Percentiles rank a stretch among this genome's conserved stretches.
Evolutionary conservation across 2,888 invertebrate genomes (phyloP).

Genomic region (Heliconius aoede): DNA sequence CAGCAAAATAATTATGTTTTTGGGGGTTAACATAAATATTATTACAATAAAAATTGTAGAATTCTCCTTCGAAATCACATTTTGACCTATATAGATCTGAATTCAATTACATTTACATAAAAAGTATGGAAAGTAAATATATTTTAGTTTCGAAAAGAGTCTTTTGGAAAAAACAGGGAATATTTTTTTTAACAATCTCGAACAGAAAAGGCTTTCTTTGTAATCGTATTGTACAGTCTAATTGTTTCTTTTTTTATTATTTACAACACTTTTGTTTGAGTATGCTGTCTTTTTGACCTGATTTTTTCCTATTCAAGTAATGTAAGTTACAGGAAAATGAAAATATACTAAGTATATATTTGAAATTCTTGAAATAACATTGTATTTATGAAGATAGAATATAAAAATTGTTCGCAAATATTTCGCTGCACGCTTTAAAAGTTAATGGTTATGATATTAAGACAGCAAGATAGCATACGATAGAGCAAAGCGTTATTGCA

Average conservation of each 20-base stretch:
- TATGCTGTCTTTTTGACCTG: not conserved
- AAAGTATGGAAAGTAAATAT: not conserved
- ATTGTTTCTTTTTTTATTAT: not conserved
- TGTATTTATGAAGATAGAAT: not conserved
- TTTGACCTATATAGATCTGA: not conserved
- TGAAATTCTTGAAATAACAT: not conserved
- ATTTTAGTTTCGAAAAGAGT: not conserved
- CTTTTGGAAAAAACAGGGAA: not conserved
- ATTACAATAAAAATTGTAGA: not conserved
- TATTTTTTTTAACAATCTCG: not conserved
- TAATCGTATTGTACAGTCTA: conserved; percentile 1
- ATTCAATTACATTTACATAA: not conserved
- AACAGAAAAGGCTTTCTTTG: not conserved
- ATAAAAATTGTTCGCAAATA: not conserved
- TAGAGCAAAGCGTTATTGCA: not conserved
- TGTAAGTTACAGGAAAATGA: not conserved
- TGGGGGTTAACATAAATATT: not conserved
- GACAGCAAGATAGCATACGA: not conserved
- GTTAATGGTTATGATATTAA: not conserved
- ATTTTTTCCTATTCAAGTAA: not conserved
- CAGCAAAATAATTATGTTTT: not conserved
- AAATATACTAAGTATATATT: not conserved
- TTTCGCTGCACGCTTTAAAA: conserved; percentile 2
- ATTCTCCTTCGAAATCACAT: not conserved
- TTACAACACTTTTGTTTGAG: not conserved